Evolutionary conservation across 1,140 invertebrate genomes (phyloP).

Genomic region (Panulirus ornatus): DNA sequence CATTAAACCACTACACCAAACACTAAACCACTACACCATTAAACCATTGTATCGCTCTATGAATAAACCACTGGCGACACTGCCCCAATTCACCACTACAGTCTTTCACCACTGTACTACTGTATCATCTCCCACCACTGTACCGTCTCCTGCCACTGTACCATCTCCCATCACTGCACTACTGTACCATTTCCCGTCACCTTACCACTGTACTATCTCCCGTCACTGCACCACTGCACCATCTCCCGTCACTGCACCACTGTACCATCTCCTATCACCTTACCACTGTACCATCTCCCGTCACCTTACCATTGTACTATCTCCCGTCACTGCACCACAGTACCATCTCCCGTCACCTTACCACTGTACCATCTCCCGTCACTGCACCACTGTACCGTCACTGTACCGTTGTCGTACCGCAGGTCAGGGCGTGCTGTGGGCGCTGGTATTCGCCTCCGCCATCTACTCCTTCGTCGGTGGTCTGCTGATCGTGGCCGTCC

Average conservation of each 20-base stretch:
- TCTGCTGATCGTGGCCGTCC: slow-evolving; percentile 37
- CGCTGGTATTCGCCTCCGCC: slow-evolving; percentile 40
- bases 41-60: no score
- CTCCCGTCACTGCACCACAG: background rate
- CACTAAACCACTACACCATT: no score
- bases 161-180: background rate
- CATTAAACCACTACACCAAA: no score
- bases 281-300: background rate
- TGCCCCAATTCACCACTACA: no score
- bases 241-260: background rate
- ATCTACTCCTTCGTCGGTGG: slow-evolving; percentile 32
- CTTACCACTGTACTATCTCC: background rate
- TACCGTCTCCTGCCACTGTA: no score
- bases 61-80: no score
- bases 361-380: background rate
- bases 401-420: background rate
- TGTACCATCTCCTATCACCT: no score
- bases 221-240: background rate
- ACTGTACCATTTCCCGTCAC: background rate
- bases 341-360: background rate
- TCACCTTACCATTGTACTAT: background rate
- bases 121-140: no score
- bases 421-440: slow-evolving; percentile 60
- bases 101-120: no score
- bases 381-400: background rate